Evolutionary conservation across 2,797 vertebrate species (phyloP), one percentile per base, ranked within the genome.

Genomic region (Sparus aurata): DNA sequence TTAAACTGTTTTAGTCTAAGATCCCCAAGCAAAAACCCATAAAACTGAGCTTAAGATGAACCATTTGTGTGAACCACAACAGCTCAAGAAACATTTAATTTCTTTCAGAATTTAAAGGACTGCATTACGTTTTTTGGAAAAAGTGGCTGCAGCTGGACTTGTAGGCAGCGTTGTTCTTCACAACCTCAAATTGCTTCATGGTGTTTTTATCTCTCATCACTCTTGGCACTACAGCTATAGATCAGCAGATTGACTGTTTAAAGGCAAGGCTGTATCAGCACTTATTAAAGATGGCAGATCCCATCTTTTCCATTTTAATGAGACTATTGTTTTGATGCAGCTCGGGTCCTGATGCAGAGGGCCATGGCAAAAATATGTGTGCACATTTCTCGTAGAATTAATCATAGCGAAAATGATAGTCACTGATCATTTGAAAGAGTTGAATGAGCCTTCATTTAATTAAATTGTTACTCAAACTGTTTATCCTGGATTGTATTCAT

Each of bases 61-160:
- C 57, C 2, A 7, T 53, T 60, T 52, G 43, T 55, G 52, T 12
- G 20, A 75, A 70, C 13, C 2, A 12, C 30, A 45, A 34, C 30
- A 45, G 47, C 58, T 70, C 52, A 46, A 70, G 54, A 41, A 46
- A 61, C 43, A 30, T 3, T 27, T 75, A 1, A 43, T 79, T 77
- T 53, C 23, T 52, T 72, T 22, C 34, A 57, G 17, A 59, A 60
- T 64, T 18, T 46, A 11, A 58, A 72, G 67, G 41, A 70, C 41
- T 55, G n/a, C 27, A 41, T 41, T 25, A 45, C 15, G 3, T 17
- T 41, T 61, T 34, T 73, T 18, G 30, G 54, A 23, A 45, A 25
- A 12, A 30, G 4, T 47, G 17, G 3, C 49, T 77, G 16, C 61
- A 46, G 50, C 20, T 60, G 58, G 27, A 75, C 62, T 49, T 68